phyloP scores from a whole-genome alignment of 2,113 vertebrate genomes.

The Thymallus thymallus region DNA sequence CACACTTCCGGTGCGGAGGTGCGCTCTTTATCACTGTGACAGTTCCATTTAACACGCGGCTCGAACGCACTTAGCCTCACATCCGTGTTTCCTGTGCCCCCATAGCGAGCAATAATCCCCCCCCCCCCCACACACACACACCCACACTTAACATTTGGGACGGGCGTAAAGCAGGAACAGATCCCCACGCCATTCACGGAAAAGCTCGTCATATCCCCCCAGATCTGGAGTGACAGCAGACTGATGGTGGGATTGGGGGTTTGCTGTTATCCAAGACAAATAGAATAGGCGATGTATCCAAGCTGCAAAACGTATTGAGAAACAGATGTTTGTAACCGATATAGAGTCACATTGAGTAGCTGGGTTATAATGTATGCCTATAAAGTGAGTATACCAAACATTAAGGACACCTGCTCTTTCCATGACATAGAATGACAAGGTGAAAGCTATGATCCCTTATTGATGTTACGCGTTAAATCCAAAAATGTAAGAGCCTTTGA shows the following conservation, averaged over 20 bases:
- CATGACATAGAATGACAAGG: too few species aligned
- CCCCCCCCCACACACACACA: too few species aligned
- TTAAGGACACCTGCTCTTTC: too few species aligned
- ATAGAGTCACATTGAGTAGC: not conserved
- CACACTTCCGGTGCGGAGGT: conserved; percentile 42
- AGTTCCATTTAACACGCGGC: conserved; percentile 62
- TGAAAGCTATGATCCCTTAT: too few species aligned
- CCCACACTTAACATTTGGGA: conserved; percentile 59
- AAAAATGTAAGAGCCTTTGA: too few species aligned
- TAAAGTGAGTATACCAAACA: too few species aligned
- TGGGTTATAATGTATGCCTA: too few species aligned
- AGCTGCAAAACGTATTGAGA: conserved; percentile 31
- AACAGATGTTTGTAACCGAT: conserved; percentile 7
- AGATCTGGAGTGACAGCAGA: conserved; percentile 41
- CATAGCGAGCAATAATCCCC: conserved; percentile 50
- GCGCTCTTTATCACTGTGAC: conserved; percentile 67
- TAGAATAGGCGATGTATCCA: conserved; percentile 19
- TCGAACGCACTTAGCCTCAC: conserved; percentile 49
- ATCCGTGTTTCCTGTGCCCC: conserved; percentile 59
- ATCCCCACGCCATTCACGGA: conserved; percentile 43
- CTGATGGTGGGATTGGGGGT: conserved; percentile 31
- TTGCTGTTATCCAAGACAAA: conserved; percentile 32
- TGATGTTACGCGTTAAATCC: too few species aligned
- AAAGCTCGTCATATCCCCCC: conserved; percentile 47
- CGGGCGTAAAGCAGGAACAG: conserved; percentile 40